These are phyloP conservation scores for Cyanoramphus novaezelandiae DNA, from an alignment of 2,113 vertebrate genomes.

Conservation along the genomic window DNA sequence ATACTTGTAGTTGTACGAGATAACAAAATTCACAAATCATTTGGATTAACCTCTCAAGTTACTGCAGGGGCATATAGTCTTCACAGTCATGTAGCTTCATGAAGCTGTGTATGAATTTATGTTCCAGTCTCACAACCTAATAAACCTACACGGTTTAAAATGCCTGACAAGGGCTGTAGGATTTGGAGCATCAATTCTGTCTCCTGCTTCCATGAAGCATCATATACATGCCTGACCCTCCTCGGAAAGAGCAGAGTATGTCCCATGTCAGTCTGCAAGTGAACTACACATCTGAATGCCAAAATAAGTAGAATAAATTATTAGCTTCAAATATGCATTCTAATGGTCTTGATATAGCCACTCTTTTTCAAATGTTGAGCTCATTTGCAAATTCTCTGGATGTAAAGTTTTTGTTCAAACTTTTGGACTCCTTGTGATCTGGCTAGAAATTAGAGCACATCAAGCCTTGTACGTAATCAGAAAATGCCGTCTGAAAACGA, in stretches of 20 bases:
- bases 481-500: constrained; percentile 39
- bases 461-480: background rate
- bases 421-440: constrained; percentile 10
- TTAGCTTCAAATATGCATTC: background rate
- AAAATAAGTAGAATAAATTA: constrained; percentile 15
- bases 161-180: background rate
- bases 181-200: background rate
- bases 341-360: accelerated
- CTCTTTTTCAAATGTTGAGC: background rate
- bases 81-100: background rate
- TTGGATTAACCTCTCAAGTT: background rate
- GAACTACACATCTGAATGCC: background rate
- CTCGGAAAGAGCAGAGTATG: background rate
- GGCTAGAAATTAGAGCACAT: background rate
- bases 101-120: background rate
- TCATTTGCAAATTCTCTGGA: constrained; percentile 4
- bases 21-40: background rate
- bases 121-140: background rate
- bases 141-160: background rate
- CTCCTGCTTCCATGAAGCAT: background rate
- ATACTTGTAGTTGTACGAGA: background rate
- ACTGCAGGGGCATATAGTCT: background rate
- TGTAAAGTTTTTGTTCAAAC: background rate
- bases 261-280: background rate
- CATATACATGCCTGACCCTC: background rate